Conservation (phyloP, 2,797 vertebrate species). For the Squalus acanthias region DNA sequence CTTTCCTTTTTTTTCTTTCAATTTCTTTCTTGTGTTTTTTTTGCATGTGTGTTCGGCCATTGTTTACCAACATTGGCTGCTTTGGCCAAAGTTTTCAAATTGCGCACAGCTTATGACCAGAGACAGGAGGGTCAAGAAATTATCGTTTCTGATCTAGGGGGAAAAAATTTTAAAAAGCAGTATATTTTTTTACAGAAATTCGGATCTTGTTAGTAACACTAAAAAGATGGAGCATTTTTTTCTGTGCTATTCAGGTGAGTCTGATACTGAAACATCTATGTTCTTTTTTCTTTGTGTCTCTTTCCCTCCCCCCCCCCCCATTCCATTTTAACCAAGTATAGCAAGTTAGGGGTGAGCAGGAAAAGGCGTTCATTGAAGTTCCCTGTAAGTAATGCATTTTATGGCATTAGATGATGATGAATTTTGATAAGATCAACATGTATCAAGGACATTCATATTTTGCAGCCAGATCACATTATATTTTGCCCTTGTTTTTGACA, state of each 20-base stretch:
- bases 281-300: not conserved
- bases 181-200: slow-evolving; percentile 4
- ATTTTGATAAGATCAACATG: not conserved
- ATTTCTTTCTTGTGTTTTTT: not conserved
- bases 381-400: not conserved
- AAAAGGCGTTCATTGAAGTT: not conserved
- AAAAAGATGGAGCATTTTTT: slow-evolving; percentile 5
- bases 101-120: not conserved
- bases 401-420: not conserved
- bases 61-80: slow-evolving; percentile 2
- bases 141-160: not conserved
- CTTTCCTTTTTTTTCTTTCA: not conserved
- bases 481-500: slow-evolving; percentile 10
- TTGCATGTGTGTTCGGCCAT: not conserved
- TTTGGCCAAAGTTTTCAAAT: slow-evolving; percentile 31
- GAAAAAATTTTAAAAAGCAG: not conserved
- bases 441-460: not conserved
- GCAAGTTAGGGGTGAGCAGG: not conserved
- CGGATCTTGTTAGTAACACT: slow-evolving; percentile 16
- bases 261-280: not conserved
- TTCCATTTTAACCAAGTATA: not conserved
- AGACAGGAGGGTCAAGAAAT: not conserved
- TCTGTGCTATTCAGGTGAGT: not conserved
- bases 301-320: not conserved
- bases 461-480: not conserved